Evolutionary conservation across 2,888 invertebrate species (phyloP), one percentile per base, ranked within the genome.

Genomic region (Diabrotica balteata): DNA sequence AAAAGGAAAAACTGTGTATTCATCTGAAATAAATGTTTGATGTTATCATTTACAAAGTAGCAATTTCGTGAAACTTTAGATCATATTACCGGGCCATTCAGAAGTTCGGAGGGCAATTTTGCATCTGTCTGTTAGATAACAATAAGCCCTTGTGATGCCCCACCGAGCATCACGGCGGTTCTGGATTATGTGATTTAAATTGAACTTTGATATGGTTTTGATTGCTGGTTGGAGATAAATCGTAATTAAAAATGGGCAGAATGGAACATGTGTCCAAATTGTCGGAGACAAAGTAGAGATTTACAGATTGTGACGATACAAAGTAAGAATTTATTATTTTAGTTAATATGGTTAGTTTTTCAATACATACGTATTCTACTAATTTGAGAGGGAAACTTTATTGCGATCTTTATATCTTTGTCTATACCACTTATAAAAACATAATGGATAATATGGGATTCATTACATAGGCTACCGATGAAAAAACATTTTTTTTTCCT

Each of bases 21-120:
- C 55, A 80, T 80, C 79, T 77, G 79, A 79, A 80, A 81, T 80
- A 80, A 82, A 80, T 81, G 76, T 72, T 60, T 73, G 81, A 82
- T 82, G 78, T 80, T 82, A 81, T 81, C 81, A 71, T 72, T 75
- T 76, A 78, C 78, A 80, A 77, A 80, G 82, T 81, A 81, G 80
- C 81, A 81, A 81, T 81, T 81, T 80, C 76, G 75, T 72, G 75
- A 78, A 79, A 78, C 55, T 57, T 57, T 57, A 57, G 55, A 44
- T 57, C 55, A 45, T 45, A 45, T 57, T 57, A 57, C 55, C 17
- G 55, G 17, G 17, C 45, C 45, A 45, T 57, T 57, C 11, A 45
- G 17, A 57, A 57, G 44, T 57, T 55, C 44, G 55, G 17, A 45
- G 55, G 55, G 55, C 55, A 44, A 44, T 57, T 57, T 44, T 57